Evolutionary conservation across 2,888 invertebrate species (phyloP), one percentile per base, ranked within the genome.

Genomic region (Frankliniella intonsa): DNA sequence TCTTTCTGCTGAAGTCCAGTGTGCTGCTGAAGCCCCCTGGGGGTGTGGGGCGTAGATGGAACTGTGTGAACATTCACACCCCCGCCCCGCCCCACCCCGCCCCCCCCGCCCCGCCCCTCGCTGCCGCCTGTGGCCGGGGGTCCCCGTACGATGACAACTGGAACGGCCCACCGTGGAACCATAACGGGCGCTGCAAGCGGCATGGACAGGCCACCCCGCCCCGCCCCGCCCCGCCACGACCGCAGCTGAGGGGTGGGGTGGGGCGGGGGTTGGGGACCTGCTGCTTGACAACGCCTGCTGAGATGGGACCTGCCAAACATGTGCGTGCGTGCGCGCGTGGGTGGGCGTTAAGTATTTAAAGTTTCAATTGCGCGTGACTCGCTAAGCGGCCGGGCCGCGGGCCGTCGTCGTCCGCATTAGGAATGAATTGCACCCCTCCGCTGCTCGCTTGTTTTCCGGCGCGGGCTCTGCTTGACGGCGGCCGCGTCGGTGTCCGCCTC

Each of bases 101-200:
- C 69, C 7, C 22, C 22, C 69, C 22, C 69, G 69, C 22, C 22
- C 12, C 69, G 69, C 25, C 25, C 25, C 69, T 38, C 69, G 69
- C 69, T 62, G 62, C 62, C 19, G 62, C 62, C 69, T n/a, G 69
- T 55, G 55, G 55, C 55, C 19, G 69, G 69, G 25, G 25, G 69
- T 76, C 69, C 69, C 69, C 69, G 69, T 76, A 25, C 69, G 69
- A 76, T 76, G 69, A 76, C 69, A 76, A 76, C 69, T 76, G 69
- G 69, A 76, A 76, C 69, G 69, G 69, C 69, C 69, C 69, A 76
- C 69, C 69, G 69, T 25, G 69, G 69, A 76, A 76, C 69, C 69
- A 76, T 76, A 76, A 76, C 69, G 69, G 69, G 69, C 69, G 25
- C 69, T 76, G 69, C 69, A 76, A 76, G 69, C 69, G 69, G 69